phyloP scores from a whole-genome alignment of 1,140 invertebrate species.

The Nylanderia fulva region DNA sequence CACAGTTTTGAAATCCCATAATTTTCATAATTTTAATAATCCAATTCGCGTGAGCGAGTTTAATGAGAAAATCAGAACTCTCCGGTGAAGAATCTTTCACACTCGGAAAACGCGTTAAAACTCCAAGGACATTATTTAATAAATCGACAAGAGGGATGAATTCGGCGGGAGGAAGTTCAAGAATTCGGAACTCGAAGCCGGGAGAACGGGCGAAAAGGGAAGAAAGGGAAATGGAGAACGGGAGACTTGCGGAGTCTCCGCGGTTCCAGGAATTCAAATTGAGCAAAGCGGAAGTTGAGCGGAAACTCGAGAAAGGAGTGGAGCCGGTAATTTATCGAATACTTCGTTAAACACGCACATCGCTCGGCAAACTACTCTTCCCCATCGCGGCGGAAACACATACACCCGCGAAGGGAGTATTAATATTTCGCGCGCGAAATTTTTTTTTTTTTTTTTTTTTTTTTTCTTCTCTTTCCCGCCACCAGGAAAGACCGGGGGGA shows the following conservation, averaged over 20 bases:
- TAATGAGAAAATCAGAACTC: not conserved
- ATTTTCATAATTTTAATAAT: not conserved
- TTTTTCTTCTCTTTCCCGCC: too few relatives aligned
- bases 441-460: not conserved
- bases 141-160: not conserved
- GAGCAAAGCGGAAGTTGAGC: not conserved
- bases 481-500: not conserved
- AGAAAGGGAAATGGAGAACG: too few relatives aligned
- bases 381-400: conserved; percentile 28
- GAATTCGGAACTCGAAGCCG: not conserved
- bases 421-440: conserved; percentile 15
- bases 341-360: conserved; percentile 41
- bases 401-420: too few relatives aligned
- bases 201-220: too few relatives aligned
- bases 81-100: not conserved
- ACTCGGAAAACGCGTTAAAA: not conserved
- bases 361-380: conserved; percentile 40
- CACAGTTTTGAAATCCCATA: not conserved
- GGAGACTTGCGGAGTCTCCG: not conserved
- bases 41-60: not conserved
- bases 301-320: conserved; percentile 17
- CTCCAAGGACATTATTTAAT: not conserved
- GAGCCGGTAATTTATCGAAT: not conserved
- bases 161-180: not conserved
- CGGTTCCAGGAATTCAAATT: conserved; percentile 27